Evolutionary conservation across 2,888 invertebrate genomes (phyloP).

Genomic region (Caenorhabditis wallacei): DNA sequence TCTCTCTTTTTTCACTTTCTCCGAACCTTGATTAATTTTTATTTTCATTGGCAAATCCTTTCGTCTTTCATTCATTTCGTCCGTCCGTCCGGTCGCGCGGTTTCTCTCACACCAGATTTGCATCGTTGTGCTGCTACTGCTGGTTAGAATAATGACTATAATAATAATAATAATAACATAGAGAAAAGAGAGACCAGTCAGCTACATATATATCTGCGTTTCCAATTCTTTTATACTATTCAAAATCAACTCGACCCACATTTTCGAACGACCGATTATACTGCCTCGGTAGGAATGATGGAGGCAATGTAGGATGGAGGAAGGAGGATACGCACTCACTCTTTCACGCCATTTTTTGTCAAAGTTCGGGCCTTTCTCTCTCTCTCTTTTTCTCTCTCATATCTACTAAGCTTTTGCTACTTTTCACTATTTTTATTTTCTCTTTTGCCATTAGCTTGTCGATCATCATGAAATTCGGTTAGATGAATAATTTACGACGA

Average conservation of each 20-base stretch:
- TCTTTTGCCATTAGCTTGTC: neutral
- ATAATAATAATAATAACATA: constrained; percentile 38
- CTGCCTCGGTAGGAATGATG: constrained; percentile 25
- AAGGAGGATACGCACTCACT: constrained; percentile 14
- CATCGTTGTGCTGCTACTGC: constrained; percentile 6
- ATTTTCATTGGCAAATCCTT: constrained; percentile 34
- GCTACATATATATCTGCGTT: constrained; percentile 30
- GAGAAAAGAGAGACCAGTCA: constrained; percentile 33
- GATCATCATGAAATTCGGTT: constrained; percentile 43
- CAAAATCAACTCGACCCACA: constrained; percentile 27
- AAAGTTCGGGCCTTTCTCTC: too few relatives aligned
- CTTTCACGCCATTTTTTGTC: constrained; percentile 26
- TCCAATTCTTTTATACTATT: constrained; percentile 20
- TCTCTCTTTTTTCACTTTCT: constrained; percentile 16
- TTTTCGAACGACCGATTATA: constrained; percentile 60
- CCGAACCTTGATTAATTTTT: constrained; percentile 56
- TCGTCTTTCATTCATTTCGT: neutral
- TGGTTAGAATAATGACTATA: constrained; percentile 39
- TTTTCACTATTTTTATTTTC: constrained; percentile 15
- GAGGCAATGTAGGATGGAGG: constrained; percentile 1
- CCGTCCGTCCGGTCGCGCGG: constrained; percentile 1
- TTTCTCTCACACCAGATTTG: constrained; percentile 50
- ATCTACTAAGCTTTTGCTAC: constrained; percentile 25
- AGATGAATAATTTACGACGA: constrained; percentile 39
- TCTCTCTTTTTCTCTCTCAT: constrained; percentile 13